These are phyloP conservation scores for Ornithoptera priamus DNA, from an alignment of 2,888 invertebrate genomes.

Conservation along the genomic window DNA sequence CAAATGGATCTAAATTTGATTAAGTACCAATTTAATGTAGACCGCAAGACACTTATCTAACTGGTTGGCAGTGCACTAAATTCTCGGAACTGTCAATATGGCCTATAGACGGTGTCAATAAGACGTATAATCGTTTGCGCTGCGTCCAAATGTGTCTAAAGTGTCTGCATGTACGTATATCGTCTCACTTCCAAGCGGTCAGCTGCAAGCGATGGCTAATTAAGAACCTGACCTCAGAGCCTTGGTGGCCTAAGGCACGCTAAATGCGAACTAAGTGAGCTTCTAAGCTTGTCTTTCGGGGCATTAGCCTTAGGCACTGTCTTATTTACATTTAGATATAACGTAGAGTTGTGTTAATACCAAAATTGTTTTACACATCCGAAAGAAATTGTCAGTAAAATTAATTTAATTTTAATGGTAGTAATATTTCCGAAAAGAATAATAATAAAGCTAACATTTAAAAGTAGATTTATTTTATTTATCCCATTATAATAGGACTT, in stretches of 20 bases:
- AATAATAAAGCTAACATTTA: no score
- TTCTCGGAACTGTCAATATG: conserved; percentile 7
- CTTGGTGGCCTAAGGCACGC: conserved; percentile 59
- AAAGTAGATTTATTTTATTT: no score
- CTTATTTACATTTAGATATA: conserved; percentile 42
- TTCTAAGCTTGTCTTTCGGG: conserved; percentile 58
- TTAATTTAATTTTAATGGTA: no score
- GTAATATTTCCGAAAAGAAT: no score
- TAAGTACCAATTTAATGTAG: conserved; percentile 26
- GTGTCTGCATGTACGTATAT: conserved; percentile 41
- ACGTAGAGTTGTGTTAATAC: conserved; percentile 35
- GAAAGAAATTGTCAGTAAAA: no score
- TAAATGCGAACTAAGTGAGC: conserved; percentile 70
- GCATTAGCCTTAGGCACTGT: conserved; percentile 45
- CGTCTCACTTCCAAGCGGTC: conserved; percentile 69
- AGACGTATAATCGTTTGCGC: conserved; percentile 5
- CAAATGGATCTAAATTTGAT: conserved; percentile 26
- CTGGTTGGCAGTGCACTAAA: conserved; percentile 12
- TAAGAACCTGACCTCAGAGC: conserved; percentile 71
- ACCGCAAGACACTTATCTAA: conserved; percentile 24
- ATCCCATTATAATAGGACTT: no score
- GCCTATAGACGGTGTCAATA: conserved; percentile 27
- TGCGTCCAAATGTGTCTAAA: not conserved
- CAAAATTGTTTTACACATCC: not conserved
- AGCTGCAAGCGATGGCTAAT: conserved; percentile 73